Evolutionary conservation across 2,797 vertebrate species (phyloP), one percentile per base, ranked within the genome.

Genomic region (Ambastaia sidthimunki): DNA sequence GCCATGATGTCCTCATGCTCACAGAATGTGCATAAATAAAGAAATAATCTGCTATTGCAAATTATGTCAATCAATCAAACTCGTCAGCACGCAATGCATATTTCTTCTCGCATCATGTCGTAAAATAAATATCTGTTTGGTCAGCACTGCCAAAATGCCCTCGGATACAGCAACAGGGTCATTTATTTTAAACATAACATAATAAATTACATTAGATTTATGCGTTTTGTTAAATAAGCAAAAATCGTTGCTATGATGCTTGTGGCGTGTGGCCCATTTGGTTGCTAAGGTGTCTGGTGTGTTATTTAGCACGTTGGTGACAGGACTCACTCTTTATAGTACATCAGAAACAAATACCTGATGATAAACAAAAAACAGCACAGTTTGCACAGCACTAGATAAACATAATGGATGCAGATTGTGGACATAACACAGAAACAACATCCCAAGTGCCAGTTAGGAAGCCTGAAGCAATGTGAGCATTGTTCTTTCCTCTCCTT

Each of bases 31-130:
- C 44, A 63, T 76, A 73, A 76, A 37, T 52, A 41, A 47, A 52
- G 60, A 34, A 4, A 59, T 15, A 52, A 18, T 21, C 69, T 73
- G 74, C 48, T 63, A 66, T 54, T 63, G 41, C 52, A 59, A 65
- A 73, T 78, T 78, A 85, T 76, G 78, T 18, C 80, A 81, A 86
- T 88, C 78, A 65, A 74, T 83, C 52, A 75, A 44, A 55, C 47
- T 59, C 55, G 74, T 81, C 69, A 70, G 63, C 62, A 67, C 63
- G 9, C 7, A 69, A 69, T 67, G 50, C 81, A 72, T 79, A 63
- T 70, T 75, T 21, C 62, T 60, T 52, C 37, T 71, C n/a, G 6
- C 16, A 25, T 54, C 52, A 67, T 62, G 19, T 78, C 77, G 37
- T 21, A 73, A 13, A 11, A 62, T 28, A 67, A 78, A 34, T 68